phyloP scores from a whole-genome alignment of 1,140 invertebrate genomes.

The Agraylea sexmaculata region DNA sequence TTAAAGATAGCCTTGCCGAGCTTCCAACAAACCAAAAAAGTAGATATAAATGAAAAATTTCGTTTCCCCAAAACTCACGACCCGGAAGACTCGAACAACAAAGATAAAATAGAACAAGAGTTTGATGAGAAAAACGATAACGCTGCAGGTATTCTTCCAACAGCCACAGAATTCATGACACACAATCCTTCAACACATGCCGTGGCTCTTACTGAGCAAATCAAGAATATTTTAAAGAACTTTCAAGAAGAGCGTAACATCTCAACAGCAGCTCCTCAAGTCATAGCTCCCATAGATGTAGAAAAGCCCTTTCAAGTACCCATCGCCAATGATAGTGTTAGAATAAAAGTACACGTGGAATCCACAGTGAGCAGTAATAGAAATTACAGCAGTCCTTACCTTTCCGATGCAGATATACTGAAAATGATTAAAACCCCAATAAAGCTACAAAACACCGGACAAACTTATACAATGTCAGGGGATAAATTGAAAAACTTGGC shows the following conservation, averaged over 20 bases:
- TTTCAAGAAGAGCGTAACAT: slow-evolving; percentile 10
- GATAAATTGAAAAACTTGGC: slow-evolving; percentile 40
- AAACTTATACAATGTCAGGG: slow-evolving; percentile 25
- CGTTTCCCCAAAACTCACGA: slow-evolving; percentile 18
- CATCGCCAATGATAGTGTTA: slow-evolving; percentile 1
- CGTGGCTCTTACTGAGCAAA: slow-evolving; percentile 16
- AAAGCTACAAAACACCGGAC: slow-evolving; percentile 5
- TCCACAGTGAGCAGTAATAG: slow-evolving; percentile 7
- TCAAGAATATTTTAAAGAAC: slow-evolving; percentile 16
- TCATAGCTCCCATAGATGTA: slow-evolving; percentile 12
- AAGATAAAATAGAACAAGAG: slow-evolving; percentile 12
- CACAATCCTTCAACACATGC: slow-evolving; percentile 20
- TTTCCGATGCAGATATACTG: slow-evolving; percentile 14
- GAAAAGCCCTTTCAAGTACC: slow-evolving; percentile 3
- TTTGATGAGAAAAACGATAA: slow-evolving; percentile 6
- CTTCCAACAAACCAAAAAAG: slow-evolving; percentile 20
- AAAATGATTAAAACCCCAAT: slow-evolving; percentile 16
- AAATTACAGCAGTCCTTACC: neutral
- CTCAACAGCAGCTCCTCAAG: slow-evolving; percentile 9
- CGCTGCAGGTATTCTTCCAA: slow-evolving; percentile 12
- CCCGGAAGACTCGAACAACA: slow-evolving; percentile 14
- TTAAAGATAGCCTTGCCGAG: slow-evolving; percentile 10
- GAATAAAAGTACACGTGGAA: slow-evolving; percentile 11
- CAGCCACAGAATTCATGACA: slow-evolving; percentile 20
- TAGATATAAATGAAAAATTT: slow-evolving; percentile 21